Evolutionary conservation across 2,797 vertebrate genomes (phyloP).

Genomic region (Glossophaga mutica): DNA sequence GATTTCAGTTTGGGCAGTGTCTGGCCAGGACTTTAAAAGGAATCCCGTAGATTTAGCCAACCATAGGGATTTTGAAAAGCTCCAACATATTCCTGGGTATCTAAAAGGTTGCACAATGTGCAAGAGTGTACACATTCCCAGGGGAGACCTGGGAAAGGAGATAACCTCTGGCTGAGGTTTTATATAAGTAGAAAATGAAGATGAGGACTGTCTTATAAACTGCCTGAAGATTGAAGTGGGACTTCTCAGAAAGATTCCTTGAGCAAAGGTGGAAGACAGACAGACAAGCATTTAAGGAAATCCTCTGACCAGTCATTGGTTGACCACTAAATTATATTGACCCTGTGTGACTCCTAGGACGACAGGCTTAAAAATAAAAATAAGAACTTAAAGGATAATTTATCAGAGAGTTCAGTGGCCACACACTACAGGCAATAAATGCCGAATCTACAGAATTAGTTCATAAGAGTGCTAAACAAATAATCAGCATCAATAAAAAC

Average conservation of each 20-base stretch:
- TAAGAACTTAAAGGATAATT: not conserved
- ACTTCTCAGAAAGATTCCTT: not conserved
- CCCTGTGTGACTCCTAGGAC: not conserved
- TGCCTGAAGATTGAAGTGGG: not conserved
- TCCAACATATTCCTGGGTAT: not conserved
- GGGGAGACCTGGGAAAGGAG: not conserved
- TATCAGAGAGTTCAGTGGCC: not conserved
- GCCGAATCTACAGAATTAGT: not conserved
- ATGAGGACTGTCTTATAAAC: not conserved
- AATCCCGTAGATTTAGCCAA: slow-evolving; percentile 40
- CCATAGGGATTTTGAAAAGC: not conserved
- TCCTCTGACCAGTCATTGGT: not conserved
- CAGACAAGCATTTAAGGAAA: not conserved
- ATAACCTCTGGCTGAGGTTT: not conserved
- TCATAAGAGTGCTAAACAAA: not conserved
- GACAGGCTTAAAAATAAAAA: slow-evolving; percentile 3
- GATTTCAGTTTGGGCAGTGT: slow-evolving; percentile 26
- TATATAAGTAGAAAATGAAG: not conserved
- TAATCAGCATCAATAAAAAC: not conserved
- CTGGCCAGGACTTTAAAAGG: slow-evolving; percentile 45
- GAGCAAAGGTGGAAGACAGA: not conserved
- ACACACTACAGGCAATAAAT: not conserved
- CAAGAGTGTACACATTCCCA: not conserved
- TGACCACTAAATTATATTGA: not conserved
- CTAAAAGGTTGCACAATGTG: not conserved